These are phyloP conservation scores for Hydropsyche tenuis DNA, from an alignment of 1,140 invertebrate species.

Conservation along the genomic window DNA sequence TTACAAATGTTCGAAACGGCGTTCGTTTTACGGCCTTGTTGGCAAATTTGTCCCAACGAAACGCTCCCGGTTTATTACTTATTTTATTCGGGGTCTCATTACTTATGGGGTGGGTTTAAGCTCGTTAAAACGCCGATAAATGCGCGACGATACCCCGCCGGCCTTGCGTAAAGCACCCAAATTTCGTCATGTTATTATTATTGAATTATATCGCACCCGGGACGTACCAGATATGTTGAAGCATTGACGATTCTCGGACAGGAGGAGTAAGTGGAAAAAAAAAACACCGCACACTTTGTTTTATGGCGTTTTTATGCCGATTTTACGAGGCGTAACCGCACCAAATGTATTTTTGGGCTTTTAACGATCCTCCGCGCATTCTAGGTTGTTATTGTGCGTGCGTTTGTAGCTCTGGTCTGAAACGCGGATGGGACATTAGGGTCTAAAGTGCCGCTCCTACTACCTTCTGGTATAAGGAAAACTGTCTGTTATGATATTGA, in stretches of 20 bases:
- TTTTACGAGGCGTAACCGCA: slow-evolving; percentile 28
- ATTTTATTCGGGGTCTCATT: slow-evolving; percentile 19
- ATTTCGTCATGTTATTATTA: slow-evolving; percentile 5
- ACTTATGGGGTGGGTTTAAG: neutral
- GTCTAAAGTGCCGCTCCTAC: too few relatives aligned
- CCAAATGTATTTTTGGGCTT: slow-evolving; percentile 24
- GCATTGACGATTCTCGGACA: slow-evolving; percentile 10
- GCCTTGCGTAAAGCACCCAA: neutral
- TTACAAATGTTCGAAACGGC: neutral
- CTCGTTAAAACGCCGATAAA: slow-evolving; percentile 19
- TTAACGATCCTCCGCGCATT: slow-evolving; percentile 4
- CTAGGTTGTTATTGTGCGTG: neutral
- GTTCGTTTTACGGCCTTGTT: slow-evolving; percentile 6
- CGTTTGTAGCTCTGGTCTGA: neutral
- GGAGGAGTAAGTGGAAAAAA: neutral
- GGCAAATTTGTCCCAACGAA: slow-evolving; percentile 3
- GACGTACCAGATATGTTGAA: neutral
- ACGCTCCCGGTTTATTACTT: slow-evolving; percentile 15
- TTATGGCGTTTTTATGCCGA: slow-evolving; percentile 25
- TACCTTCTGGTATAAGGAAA: too few relatives aligned
- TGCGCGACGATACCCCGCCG: neutral
- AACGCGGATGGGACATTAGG: neutral
- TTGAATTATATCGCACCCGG: neutral
- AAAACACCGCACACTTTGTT: slow-evolving; percentile 21
- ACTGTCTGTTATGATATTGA: too few relatives aligned